Evolutionary conservation across 2,888 invertebrate species (phyloP).

Genomic region (Pyralis farinalis): DNA sequence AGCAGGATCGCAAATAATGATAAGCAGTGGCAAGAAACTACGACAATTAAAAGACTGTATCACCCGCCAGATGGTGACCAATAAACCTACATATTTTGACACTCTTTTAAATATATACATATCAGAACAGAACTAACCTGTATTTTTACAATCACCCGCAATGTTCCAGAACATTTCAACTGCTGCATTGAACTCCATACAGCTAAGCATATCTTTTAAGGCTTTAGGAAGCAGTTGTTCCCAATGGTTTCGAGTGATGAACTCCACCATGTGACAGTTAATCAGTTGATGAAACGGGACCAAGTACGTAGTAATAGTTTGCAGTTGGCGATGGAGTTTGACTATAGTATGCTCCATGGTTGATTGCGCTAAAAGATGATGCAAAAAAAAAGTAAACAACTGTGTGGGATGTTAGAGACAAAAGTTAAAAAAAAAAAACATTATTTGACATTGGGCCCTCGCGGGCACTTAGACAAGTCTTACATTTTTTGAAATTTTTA

Average conservation of each 20-base stretch:
- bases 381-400: too few relatives aligned
- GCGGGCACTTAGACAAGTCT: too few relatives aligned
- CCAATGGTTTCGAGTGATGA: conserved; percentile 85
- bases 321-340: conserved; percentile 55
- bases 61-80: too few relatives aligned
- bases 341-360: conserved; percentile 38
- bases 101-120: background rate
- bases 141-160: conserved; percentile 19
- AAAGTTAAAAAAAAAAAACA: too few relatives aligned
- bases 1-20: too few relatives aligned
- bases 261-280: conserved; percentile 88
- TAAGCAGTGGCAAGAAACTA: too few relatives aligned
- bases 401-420: too few relatives aligned
- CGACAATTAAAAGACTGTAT: too few relatives aligned
- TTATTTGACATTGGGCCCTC: too few relatives aligned
- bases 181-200: conserved; percentile 52
- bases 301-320: conserved; percentile 77
- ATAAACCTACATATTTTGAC: too few relatives aligned
- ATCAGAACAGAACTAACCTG: conserved; percentile 15
- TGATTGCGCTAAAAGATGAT: background rate
- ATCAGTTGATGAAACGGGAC: conserved; percentile 82
- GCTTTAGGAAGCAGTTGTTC: conserved; percentile 75
- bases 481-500: too few relatives aligned
- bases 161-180: conserved; percentile 74
- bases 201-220: conserved; percentile 74